Conservation (phyloP, 37 sponge, comb jelly and placozoan species). For the Chondrosia reniformis region DNA sequence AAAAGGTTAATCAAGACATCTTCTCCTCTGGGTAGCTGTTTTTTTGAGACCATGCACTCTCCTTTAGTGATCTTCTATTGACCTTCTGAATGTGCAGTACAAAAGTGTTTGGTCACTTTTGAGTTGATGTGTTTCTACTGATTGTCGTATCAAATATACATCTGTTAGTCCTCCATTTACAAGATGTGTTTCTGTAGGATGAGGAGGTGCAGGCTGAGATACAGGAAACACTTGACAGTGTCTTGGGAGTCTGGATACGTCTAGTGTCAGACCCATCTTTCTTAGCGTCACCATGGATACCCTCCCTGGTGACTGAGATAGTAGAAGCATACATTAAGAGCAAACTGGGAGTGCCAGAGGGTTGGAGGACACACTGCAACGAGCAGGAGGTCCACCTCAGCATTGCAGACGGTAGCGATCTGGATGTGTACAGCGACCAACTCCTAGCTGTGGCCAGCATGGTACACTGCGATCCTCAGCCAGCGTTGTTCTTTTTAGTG, state of each 20-base stretch:
- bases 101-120: no score
- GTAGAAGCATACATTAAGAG: conserved; percentile 55
- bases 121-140: no score
- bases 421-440: conserved; percentile 46
- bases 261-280: background rate
- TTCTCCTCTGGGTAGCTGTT: no score
- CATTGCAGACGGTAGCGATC: conserved; percentile 54
- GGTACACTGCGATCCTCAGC: conserved; percentile 27
- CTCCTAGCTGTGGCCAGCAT: conserved; percentile 44
- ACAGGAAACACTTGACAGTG: conserved; percentile 52
- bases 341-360: conserved; percentile 59
- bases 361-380: conserved; percentile 38
- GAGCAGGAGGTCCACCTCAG: conserved; percentile 26
- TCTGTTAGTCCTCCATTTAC: no score
- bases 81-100: no score
- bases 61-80: no score
- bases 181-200: background rate
- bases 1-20: no score
- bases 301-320: conserved; percentile 4
- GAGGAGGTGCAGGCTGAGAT: background rate
- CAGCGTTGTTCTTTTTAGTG: conserved; percentile 39
- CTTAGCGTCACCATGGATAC: background rate
- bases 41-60: no score
- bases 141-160: no score
- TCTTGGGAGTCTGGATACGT: conserved; percentile 50